A percentile compares a stretch with the other conserved stretches of the same genome.
These are phyloP conservation scores for Telmatochromis sp. DNA, from an alignment of 2,113 vertebrate species.

Conservation along the genomic window DNA sequence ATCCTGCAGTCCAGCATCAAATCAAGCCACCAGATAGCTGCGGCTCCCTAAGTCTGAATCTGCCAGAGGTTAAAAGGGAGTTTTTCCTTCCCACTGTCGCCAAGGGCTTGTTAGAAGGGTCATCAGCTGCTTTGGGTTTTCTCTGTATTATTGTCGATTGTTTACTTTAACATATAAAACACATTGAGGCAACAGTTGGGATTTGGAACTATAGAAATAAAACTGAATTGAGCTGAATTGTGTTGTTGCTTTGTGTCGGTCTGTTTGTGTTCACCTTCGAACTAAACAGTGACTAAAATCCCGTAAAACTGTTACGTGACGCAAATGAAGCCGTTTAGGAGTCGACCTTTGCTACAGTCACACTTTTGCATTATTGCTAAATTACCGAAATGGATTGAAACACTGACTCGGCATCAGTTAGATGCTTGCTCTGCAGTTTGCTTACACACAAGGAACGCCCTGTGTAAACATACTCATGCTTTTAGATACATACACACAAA, in stretches of 20 bases:
- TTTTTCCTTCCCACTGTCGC: neutral
- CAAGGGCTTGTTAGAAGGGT: neutral
- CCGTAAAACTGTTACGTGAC: neutral
- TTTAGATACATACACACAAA: neutral
- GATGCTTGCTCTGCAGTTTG: neutral
- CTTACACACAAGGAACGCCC: neutral
- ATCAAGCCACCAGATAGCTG: neutral
- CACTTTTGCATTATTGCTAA: neutral
- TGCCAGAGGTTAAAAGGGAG: neutral
- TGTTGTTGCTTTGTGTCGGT: neutral
- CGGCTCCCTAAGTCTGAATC: fast-evolving
- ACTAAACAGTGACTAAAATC: neutral
- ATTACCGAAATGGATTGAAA: conserved; percentile 14
- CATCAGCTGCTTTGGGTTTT: neutral
- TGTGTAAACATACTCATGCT: neutral
- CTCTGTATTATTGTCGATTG: neutral
- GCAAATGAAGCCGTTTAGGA: neutral
- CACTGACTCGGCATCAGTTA: conserved; percentile 7
- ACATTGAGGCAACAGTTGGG: neutral
- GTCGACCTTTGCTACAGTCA: conserved; percentile 22
- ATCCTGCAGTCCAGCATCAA: neutral
- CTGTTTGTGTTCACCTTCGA: neutral
- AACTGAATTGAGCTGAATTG: neutral
- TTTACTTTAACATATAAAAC: neutral
- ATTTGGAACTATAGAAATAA: neutral